Conservation (phyloP, 2,113 vertebrate species). For the Platichthys flesus region DNA sequence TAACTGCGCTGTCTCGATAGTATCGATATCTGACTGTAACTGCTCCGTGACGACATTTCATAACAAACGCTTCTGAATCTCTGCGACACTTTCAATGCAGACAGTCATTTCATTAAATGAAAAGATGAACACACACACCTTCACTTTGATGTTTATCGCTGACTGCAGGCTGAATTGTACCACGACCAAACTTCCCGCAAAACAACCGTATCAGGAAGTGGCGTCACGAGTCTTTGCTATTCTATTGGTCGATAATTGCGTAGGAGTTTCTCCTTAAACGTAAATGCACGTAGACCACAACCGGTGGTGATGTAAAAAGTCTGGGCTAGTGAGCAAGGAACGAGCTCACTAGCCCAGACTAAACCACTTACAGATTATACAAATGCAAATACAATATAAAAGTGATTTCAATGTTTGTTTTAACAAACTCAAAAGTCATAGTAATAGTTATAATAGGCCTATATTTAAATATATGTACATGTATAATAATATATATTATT, state of each 20-base stretch:
- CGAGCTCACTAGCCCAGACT: too few species aligned
- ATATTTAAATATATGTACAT: too few species aligned
- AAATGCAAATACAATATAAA: neutral
- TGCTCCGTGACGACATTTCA: too few species aligned
- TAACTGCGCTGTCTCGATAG: constrained; percentile 32
- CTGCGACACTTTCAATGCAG: rapidly evolving
- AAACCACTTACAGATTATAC: too few species aligned
- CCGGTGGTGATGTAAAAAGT: too few species aligned
- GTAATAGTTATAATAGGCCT: too few species aligned
- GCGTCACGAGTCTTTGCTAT: constrained; percentile 6
- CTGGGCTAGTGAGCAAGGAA: too few species aligned
- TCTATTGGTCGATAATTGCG: constrained; percentile 39
- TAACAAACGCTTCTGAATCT: rapidly evolving
- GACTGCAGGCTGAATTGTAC: neutral
- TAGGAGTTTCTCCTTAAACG: neutral
- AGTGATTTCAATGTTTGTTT: neutral
- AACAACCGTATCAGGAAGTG: constrained; percentile 56
- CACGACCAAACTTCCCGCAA: constrained; percentile 78
- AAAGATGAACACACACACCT: constrained; percentile 36
- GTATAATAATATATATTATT: too few species aligned
- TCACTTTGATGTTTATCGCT: neutral
- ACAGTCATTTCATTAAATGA: rapidly evolving
- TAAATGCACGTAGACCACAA: neutral
- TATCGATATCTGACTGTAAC: neutral
- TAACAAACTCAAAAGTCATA: neutral